Conservation (phyloP, 2,888 invertebrate species). For the Heliconius hortense region DNA sequence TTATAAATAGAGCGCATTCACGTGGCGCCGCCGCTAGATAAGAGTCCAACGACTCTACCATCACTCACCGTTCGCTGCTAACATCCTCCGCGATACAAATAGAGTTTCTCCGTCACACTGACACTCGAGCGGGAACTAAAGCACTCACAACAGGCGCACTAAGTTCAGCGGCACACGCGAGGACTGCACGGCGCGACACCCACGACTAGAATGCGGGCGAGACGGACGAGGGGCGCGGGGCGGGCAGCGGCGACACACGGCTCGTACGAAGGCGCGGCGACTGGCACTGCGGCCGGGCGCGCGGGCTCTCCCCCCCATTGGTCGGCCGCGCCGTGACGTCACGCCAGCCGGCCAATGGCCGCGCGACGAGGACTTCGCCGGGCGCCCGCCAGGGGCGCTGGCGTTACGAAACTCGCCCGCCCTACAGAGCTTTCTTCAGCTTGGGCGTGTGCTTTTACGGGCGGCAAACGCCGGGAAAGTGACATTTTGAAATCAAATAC, state of each 20-base stretch:
- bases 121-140: slow-evolving; percentile 77
- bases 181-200: slow-evolving; percentile 80
- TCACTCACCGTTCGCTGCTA: slow-evolving; percentile 81
- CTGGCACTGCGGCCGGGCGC: slow-evolving; percentile 77
- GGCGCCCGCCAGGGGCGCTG: slow-evolving; percentile 64
- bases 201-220: slow-evolving; percentile 81
- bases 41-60: slow-evolving; percentile 59
- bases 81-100: slow-evolving; percentile 77
- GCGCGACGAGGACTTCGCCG: slow-evolving; percentile 53
- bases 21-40: slow-evolving; percentile 73
- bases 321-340: slow-evolving; percentile 71
- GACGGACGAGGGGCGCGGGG: slow-evolving; percentile 69
- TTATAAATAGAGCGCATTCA: slow-evolving; percentile 79
- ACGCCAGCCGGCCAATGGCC: slow-evolving; percentile 65
- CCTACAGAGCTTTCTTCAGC: slow-evolving; percentile 77
- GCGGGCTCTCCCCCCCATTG: slow-evolving; percentile 70
- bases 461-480: slow-evolving; percentile 60
- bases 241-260: slow-evolving; percentile 72
- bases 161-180: slow-evolving; percentile 78
- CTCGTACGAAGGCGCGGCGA: slow-evolving; percentile 79
- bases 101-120: slow-evolving; percentile 76
- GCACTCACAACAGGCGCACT: slow-evolving; percentile 82
- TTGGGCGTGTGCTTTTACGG: slow-evolving; percentile 77
- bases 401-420: slow-evolving; percentile 72
- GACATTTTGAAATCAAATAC: slow-evolving; percentile 52